Conservation (phyloP, 2,797 vertebrate genomes). For the Sebastiscus tertius region DNA sequence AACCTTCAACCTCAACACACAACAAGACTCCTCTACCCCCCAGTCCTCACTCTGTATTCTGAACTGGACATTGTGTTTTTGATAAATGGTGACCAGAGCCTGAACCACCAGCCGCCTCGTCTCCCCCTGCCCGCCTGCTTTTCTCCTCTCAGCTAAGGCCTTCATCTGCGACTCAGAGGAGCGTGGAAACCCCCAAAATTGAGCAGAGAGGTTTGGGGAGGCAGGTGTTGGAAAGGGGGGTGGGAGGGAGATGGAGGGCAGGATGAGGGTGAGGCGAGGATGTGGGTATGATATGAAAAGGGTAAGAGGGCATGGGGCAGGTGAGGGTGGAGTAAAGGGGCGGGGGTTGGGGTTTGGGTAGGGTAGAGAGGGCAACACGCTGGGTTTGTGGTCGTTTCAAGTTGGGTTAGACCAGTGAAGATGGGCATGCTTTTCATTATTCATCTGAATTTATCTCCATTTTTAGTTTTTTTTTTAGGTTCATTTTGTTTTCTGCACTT, state of each 20-base stretch:
- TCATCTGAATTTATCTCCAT: conserved; percentile 77
- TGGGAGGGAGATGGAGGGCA: neutral
- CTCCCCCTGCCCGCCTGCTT: conserved; percentile 17
- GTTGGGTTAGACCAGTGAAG: conserved; percentile 79
- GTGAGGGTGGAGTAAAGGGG: conserved; percentile 51
- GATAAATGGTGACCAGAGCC: conserved; percentile 58
- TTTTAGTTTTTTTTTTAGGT: conserved; percentile 54
- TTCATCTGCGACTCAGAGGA: conserved; percentile 28
- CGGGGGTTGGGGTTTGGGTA: conserved; percentile 48
- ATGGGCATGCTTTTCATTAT: conserved; percentile 79
- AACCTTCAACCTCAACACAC: conserved; percentile 69
- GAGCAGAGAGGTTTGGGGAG: conserved; percentile 27
- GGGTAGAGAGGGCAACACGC: conserved; percentile 58
- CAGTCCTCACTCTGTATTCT: conserved; percentile 58
- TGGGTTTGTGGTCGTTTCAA: conserved; percentile 73
- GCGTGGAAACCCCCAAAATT: conserved; percentile 27
- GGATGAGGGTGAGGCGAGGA: conserved; percentile 38
- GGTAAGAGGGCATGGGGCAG: conserved; percentile 38
- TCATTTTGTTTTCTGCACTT: conserved; percentile 79
- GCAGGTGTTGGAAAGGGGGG: neutral
- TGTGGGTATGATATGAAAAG: conserved; percentile 44
- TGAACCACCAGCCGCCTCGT: conserved; percentile 39
- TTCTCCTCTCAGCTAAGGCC: conserved; percentile 32
- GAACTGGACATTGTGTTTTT: conserved; percentile 69
- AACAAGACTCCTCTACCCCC: conserved; percentile 62